Evolutionary conservation across 2,888 invertebrate genomes (phyloP).

Genomic region (Nephrotoma appendiculata): DNA sequence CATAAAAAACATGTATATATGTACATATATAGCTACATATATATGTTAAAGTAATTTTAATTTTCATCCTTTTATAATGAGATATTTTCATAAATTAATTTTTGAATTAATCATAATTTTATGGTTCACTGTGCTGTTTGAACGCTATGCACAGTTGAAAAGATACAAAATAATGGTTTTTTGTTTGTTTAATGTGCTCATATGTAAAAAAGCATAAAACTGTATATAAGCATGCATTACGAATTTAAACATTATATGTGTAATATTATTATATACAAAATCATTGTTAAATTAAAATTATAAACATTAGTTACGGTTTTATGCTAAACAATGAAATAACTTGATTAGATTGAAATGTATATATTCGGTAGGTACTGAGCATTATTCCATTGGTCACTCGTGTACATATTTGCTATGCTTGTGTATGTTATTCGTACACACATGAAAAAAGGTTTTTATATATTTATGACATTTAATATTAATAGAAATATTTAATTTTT

Average conservation of each 20-base stretch:
- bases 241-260: not conserved
- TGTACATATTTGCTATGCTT: not conserved
- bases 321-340: not conserved
- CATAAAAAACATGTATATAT: not conserved
- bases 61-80: not conserved
- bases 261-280: not conserved
- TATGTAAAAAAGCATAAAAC: not conserved
- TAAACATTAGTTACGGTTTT: not conserved
- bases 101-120: not conserved
- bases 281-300: not conserved
- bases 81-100: not conserved
- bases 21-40: no score
- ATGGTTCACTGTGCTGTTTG: not conserved
- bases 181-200: not conserved
- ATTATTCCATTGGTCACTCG: not conserved
- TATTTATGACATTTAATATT: not conserved
- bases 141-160: not conserved
- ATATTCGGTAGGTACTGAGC: not conserved
- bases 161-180: not conserved
- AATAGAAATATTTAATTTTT: not conserved
- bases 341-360: not conserved
- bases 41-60: not conserved
- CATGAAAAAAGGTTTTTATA: not conserved
- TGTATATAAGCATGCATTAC: not conserved
- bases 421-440: not conserved